Percentiles rank a stretch among this genome's conserved stretches.
Conservation (phyloP, 2,888 invertebrate species). For the Tupiocoris notatus region DNA sequence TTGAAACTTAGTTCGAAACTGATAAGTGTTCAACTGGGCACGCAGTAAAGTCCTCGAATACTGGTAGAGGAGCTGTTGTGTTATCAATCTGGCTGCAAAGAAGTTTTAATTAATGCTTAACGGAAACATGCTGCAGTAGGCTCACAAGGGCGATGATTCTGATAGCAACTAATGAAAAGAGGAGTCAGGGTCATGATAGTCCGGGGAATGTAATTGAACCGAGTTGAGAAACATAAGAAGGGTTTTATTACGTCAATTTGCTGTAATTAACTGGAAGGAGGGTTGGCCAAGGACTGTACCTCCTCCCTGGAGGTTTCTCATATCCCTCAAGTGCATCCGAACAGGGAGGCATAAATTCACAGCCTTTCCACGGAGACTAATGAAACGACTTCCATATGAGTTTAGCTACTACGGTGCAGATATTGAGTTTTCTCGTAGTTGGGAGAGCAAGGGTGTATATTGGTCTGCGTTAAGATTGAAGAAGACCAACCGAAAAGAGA, state of each 20-base stretch:
- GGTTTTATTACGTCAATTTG: slow-evolving; percentile 35
- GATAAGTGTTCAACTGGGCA: neutral
- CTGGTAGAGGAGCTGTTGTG: neutral
- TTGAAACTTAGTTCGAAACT: neutral
- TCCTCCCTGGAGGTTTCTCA: slow-evolving; percentile 1
- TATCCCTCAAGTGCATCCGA: neutral
- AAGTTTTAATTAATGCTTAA: slow-evolving; percentile 33
- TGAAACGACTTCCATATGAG: neutral
- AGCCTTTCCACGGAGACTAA: neutral
- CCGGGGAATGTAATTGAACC: slow-evolving; percentile 20
- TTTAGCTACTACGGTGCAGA: neutral
- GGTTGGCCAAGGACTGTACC: neutral
- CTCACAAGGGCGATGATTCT: slow-evolving; percentile 9
- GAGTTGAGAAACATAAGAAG: slow-evolving; percentile 33
- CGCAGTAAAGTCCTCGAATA: neutral
- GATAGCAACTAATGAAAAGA: slow-evolving; percentile 26
- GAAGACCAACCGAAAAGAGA: too few species aligned
- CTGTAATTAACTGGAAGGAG: slow-evolving; percentile 22
- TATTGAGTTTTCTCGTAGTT: neutral
- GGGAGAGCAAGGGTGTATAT: neutral
- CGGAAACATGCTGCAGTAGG: slow-evolving; percentile 1
- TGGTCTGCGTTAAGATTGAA: too few species aligned
- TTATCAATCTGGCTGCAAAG: neutral
- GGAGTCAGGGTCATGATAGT: neutral
- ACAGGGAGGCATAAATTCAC: neutral